Base-by-base conservation (phyloP, 2,113 vertebrate species). In the Colinus virginianus region DNA sequence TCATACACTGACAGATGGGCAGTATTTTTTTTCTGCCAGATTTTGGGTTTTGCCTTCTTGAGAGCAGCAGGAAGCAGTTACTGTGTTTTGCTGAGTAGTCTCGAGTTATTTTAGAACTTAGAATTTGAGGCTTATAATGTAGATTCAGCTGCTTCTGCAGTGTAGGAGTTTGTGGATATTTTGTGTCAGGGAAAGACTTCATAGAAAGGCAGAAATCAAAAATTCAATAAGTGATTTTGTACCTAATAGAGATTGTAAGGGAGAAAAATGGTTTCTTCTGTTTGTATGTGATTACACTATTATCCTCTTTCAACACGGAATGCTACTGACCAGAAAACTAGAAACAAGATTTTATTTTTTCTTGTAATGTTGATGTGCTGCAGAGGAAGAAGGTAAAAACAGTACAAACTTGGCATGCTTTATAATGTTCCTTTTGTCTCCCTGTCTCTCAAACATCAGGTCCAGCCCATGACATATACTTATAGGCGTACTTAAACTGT, bases 1-100 rank as follows among this genome's bases (percentile, higher is more conserved):
- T 83, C 25, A 7, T 28, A 7, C 32, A 72, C 16, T 6, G 28
- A 53, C 94, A 96, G 82, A 93, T 91, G 93, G 87, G 25, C 75
- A 83, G 45, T 48, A 20, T 49, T 79, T 72, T 13, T 46, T 13
- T 43, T 77, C 49, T 90, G 87, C 76, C 90, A 79, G 75, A 32
- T 64, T 63, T 80, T 55, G 46, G 7, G 38, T 82, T 87, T 94
- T 79, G n/a, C 90, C 68, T 34, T 38, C 55, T 77, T 61, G 4
- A 53, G 66, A 82, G 75, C 63, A 79, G 62, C 63, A 82, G 81
- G 81, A 91, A 42, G 16, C 30, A 79, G 59, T 76, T 53, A 22
- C 26, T 76, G 28, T 4, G 64, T 66, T 63, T 72, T 48, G 1
- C 43, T 5, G 5, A 64, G 23, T 40, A 86, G 43, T 48, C 59